A percentile compares a stretch with the other conserved stretches of the same genome.
Evolutionary conservation across 2,113 vertebrate genomes (phyloP).

Genomic region (Oxyruncus cristatus): DNA sequence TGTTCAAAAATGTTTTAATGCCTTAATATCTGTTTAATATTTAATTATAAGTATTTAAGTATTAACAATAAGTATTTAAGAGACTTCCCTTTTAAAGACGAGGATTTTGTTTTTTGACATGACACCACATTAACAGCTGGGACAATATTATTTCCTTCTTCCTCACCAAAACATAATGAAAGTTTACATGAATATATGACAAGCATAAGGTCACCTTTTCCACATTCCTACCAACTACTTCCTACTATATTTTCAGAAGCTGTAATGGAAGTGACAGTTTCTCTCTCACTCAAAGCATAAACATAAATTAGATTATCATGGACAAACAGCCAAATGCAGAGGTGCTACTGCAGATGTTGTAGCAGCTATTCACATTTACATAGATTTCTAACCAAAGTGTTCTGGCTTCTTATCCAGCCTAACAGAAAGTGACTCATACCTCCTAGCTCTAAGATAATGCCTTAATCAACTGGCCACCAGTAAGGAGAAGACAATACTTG

Average conservation of each 20-base stretch:
- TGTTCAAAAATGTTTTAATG: not conserved
- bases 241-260: not conserved
- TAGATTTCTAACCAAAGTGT: not conserved
- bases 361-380: not conserved
- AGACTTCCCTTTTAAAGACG: too few species aligned
- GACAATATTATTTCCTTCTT: not conserved
- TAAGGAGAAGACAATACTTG: not conserved
- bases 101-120: too few species aligned
- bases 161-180: not conserved
- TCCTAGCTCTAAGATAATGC: not conserved
- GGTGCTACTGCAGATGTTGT: not conserved
- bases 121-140: not conserved
- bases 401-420: not conserved
- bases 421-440: not conserved
- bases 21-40: not conserved
- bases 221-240: not conserved
- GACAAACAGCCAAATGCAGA: not conserved
- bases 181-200: not conserved
- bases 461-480: not conserved
- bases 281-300: not conserved
- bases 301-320: not conserved
- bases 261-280: not conserved
- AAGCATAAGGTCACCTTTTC: not conserved
- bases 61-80: too few species aligned
- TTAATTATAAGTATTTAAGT: too few species aligned